A percentile compares a stretch with the other conserved stretches of the same genome.
These are phyloP conservation scores for Oxytorus armatus DNA, from an alignment of 2,888 invertebrate species.

Conservation along the genomic window DNA sequence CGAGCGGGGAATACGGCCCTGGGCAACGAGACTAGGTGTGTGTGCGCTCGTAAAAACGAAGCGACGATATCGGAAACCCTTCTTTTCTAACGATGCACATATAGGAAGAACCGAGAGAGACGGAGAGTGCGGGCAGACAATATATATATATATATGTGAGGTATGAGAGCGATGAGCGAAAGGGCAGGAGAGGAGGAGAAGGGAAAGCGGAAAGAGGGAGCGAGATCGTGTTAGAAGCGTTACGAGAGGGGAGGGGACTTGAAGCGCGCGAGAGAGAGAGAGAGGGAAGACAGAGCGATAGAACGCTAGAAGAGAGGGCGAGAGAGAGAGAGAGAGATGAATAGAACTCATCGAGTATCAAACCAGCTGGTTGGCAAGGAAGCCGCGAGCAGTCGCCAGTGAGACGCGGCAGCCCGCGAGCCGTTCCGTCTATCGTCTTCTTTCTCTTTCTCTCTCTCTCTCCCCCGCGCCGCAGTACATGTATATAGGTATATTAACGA, in stretches of 20 bases:
- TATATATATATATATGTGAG: no score
- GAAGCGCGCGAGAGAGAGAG: not conserved
- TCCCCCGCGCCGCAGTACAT: slow-evolving; percentile 55
- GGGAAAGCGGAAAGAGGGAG: no score
- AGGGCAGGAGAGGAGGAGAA: no score
- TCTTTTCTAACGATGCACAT: slow-evolving; percentile 21
- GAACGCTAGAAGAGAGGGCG: no score
- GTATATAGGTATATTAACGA: slow-evolving; percentile 4
- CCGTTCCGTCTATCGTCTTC: slow-evolving; percentile 68
- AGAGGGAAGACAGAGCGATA: slow-evolving; percentile 56
- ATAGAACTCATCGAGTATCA: slow-evolving; percentile 76
- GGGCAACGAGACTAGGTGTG: slow-evolving; percentile 49
- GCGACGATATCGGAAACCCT: slow-evolving; percentile 51
- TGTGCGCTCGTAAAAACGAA: slow-evolving; percentile 7
- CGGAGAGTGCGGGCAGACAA: not conserved
- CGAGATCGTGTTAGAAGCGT: no score
- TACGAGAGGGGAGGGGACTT: no score
- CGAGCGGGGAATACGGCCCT: slow-evolving; percentile 68
- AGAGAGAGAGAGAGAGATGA: slow-evolving; percentile 50
- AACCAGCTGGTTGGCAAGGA: slow-evolving; percentile 81
- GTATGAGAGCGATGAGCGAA: no score
- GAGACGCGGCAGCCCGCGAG: slow-evolving; percentile 83
- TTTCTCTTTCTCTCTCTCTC: slow-evolving; percentile 66
- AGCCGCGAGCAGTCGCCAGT: slow-evolving; percentile 81
- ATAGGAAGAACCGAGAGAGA: slow-evolving; percentile 17